Evolutionary conservation across 2,113 vertebrate genomes (phyloP).

Genomic region (Neolamprologus caudopunctatus): DNA sequence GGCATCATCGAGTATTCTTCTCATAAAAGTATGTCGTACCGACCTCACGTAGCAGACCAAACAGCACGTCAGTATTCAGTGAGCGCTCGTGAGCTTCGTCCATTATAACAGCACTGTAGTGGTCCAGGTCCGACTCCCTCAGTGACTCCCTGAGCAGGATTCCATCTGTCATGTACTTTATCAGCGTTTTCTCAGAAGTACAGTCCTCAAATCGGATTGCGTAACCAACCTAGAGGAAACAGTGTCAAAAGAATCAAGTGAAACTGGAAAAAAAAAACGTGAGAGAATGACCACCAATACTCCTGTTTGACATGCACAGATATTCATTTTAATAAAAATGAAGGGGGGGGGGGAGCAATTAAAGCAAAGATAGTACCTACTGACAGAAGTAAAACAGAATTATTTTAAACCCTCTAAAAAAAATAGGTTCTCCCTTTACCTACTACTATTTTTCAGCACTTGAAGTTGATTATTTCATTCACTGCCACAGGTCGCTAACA

Average conservation of each 20-base stretch:
- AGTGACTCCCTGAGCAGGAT: conserved; percentile 96
- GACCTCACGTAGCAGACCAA: conserved; percentile 94
- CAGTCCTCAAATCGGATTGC: conserved; percentile 99
- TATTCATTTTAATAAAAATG: not conserved
- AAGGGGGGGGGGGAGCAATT: not conserved
- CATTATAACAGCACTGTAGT: conserved; percentile 98
- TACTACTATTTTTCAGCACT: not conserved
- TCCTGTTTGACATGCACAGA: not conserved
- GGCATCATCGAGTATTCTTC: not conserved
- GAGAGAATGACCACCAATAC: not conserved
- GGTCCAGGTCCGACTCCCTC: conserved; percentile 92
- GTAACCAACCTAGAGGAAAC: conserved; percentile 81
- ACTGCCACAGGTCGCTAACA: not conserved
- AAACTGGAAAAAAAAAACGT: not conserved
- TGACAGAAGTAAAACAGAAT: not conserved
- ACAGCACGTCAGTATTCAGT: conserved; percentile 94
- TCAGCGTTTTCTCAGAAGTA: conserved; percentile 90
- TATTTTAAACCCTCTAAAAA: not conserved
- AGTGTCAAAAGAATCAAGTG: not conserved
- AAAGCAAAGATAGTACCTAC: not conserved
- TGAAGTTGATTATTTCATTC: not conserved
- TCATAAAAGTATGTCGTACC: not conserved
- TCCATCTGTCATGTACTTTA: conserved; percentile 98
- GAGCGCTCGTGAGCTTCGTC: conserved; percentile 96
- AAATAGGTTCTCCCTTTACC: not conserved